Conservation (phyloP, 2,113 vertebrate genomes). For the Macrotis lagotis region DNA sequence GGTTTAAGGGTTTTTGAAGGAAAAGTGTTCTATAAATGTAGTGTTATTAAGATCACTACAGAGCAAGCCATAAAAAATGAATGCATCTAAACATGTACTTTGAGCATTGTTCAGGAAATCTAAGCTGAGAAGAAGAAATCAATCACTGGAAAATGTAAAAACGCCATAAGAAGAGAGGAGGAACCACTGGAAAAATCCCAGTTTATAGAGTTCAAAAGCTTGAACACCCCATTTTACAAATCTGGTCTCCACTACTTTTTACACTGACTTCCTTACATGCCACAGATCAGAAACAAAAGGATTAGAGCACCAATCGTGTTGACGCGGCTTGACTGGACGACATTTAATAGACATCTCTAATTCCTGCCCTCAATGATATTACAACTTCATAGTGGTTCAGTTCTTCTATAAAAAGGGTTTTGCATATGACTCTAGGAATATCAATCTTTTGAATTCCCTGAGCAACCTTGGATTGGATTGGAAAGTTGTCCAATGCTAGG, state of each 20-base stretch:
- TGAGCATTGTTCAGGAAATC: slow-evolving; percentile 47
- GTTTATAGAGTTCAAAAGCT: neutral
- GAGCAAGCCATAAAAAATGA: slow-evolving; percentile 61
- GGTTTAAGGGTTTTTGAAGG: slow-evolving; percentile 44
- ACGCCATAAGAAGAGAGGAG: neutral
- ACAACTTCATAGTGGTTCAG: neutral
- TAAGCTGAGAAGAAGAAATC: slow-evolving; percentile 55
- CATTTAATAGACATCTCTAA: neutral
- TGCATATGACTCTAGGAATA: neutral
- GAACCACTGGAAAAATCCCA: neutral
- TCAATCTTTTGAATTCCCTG: neutral
- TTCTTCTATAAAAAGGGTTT: neutral
- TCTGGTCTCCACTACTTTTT: neutral
- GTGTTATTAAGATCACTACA: slow-evolving; percentile 8
- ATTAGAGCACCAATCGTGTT: neutral
- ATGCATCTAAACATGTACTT: slow-evolving; percentile 31
- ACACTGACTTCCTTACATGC: neutral
- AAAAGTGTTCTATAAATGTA: slow-evolving; percentile 33
- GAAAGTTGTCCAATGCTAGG: neutral
- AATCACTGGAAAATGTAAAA: slow-evolving; percentile 19
- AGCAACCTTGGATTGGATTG: too few relatives aligned
- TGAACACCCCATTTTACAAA: neutral
- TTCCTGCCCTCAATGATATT: neutral
- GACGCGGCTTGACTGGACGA: neutral
- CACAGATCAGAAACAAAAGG: neutral